Conservation (phyloP, 2,113 vertebrate genomes). For the Todiramphus saurophagus region DNA sequence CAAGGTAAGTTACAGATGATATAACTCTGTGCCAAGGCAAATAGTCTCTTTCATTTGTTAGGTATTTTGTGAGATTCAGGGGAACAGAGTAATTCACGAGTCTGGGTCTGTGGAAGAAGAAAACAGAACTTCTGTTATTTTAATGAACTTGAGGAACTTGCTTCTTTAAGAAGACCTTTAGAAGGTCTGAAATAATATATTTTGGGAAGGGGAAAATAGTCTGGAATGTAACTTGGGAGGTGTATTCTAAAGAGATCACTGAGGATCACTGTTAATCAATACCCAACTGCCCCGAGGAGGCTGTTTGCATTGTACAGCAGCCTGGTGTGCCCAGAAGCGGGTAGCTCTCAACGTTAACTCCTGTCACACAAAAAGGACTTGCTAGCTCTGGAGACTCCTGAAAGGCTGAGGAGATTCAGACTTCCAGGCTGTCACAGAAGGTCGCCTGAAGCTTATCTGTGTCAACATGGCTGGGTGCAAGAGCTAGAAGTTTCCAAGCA, state of each 20-base stretch:
- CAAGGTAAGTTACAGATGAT: slow-evolving; percentile 82
- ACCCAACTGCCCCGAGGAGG: not conserved
- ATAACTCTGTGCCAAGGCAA: slow-evolving; percentile 86
- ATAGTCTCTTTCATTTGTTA: slow-evolving; percentile 78
- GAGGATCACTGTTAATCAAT: not conserved
- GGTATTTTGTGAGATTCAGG: slow-evolving; percentile 86
- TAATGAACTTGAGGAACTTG: not conserved
- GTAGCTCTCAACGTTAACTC: not conserved
- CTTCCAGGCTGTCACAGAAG: not conserved
- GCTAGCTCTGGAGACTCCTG: not conserved
- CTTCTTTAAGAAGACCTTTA: not conserved
- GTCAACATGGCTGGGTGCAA: not conserved
- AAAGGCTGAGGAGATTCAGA: not conserved
- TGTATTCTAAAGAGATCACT: not conserved
- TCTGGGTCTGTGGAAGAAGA: slow-evolving; percentile 78
- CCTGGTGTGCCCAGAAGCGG: not conserved
- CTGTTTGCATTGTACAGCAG: not conserved
- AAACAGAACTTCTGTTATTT: slow-evolving; percentile 2
- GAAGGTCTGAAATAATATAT: not conserved
- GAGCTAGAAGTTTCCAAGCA: not conserved
- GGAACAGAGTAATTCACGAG: slow-evolving; percentile 79
- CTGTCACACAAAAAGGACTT: not conserved
- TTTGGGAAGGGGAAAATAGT: not conserved
- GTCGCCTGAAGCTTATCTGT: not conserved
- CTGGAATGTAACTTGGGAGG: not conserved